Base-by-base conservation (phyloP, 2,888 invertebrate genomes). In the Trichogramma evanescens region DNA sequence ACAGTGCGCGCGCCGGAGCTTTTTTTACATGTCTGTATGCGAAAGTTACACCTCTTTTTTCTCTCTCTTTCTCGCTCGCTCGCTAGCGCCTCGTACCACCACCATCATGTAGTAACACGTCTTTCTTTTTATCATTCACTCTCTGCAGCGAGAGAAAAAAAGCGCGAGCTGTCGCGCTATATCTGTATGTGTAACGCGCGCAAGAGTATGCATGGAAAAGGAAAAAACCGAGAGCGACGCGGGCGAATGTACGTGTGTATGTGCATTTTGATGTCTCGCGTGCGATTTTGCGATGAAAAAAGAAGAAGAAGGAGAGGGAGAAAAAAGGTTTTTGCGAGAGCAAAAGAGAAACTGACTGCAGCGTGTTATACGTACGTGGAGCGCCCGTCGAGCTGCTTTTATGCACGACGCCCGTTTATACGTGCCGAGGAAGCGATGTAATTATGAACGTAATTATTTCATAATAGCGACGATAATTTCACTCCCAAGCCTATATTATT, bases 401-500 rank as follows among this genome's bases (percentile, higher is more conserved):
- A 49, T 54, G 41, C 56, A n/a, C 53, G 8, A 6, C 48, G 10
- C 10, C 48, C 10, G 26, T 4, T 5, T 38, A 13, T 45, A 50
- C 53, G 54, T 56, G 50, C 54, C 56, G 50, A 59, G 59, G 59
- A 63, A 65, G 59, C 59, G 58, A 53, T 59, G 59, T 63, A 61
- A 63, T 61, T 63, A 56, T 43, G 52, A 8, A 40, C 13, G 55
- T 48, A 61, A 61, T 60, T 63, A 58, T 60, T 56, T 61, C 52
- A 46, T 53, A 61, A 60, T 60, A 55, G 54, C 10, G 46, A 50
- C 50, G 50, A 58, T 63, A 52, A 52, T 58, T 58, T 44, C 51
- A 26, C 38, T 13, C 51, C 51, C 26, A 26, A 26, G 26, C 26
- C 26, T 26, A 26, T 26, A 26, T 26, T 26, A 26, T 26, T 26